These are phyloP conservation scores for Poicephalus meyeri DNA, from an alignment of 2,113 vertebrate genomes.

Conservation along the genomic window DNA sequence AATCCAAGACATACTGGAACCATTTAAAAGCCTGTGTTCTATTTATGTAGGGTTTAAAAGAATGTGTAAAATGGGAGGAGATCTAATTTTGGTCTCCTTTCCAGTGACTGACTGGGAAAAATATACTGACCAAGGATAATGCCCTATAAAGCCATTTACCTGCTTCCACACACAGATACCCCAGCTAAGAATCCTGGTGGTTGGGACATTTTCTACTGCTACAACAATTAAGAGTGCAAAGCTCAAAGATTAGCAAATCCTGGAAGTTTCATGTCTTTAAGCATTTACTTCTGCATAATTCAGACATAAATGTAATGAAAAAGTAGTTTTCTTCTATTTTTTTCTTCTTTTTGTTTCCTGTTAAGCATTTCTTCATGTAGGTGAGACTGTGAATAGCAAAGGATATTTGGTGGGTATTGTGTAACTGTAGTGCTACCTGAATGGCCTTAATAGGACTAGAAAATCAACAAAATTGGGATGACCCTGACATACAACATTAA, in stretches of 20 bases:
- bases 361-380: background rate
- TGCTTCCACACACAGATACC: background rate
- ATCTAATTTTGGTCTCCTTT: background rate
- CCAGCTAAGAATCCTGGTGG: background rate
- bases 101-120: background rate
- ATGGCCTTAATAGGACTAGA: background rate
- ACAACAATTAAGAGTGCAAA: background rate
- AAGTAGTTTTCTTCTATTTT: background rate
- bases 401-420: background rate
- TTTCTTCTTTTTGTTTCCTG: background rate
- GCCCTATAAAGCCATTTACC: background rate
- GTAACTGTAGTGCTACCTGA: background rate
- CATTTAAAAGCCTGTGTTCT: too few relatives aligned
- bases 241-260: background rate
- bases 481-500: constrained; percentile 1
- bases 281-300: background rate
- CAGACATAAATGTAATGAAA: background rate
- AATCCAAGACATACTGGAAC: too few relatives aligned
- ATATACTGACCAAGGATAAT: background rate
- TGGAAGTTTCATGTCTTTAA: background rate
- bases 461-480: background rate
- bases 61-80: too few relatives aligned
- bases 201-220: background rate
- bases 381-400: background rate
- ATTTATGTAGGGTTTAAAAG: too few relatives aligned